Percentiles rank a stretch among this genome's conserved stretches.
phyloP scores from a whole-genome alignment of 2,113 vertebrate species.

The Tinamus guttatus region DNA sequence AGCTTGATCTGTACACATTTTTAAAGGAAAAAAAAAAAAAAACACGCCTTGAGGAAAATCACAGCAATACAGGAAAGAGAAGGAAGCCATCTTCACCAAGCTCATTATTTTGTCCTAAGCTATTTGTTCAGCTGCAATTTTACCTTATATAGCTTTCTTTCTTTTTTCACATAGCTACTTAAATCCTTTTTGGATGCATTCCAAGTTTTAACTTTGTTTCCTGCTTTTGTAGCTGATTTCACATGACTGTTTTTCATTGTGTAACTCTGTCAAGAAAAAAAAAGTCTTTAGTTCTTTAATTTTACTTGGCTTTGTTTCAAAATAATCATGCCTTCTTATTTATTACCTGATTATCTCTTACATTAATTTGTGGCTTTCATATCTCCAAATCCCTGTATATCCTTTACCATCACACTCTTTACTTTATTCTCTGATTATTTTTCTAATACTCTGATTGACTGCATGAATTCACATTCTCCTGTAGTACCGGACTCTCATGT shows the following conservation, averaged over 20 bases:
- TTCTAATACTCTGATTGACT: background rate
- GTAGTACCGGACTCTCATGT: background rate
- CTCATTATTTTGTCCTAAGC: background rate
- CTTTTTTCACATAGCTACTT: slow-evolving; percentile 7
- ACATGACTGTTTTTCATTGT: background rate
- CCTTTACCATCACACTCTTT: background rate
- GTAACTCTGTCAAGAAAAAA: slow-evolving; percentile 15
- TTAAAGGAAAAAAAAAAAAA: background rate
- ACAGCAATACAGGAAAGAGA: background rate
- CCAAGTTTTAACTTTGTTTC: slow-evolving; percentile 39
- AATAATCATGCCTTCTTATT: slow-evolving; percentile 29
- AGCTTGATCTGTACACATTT: background rate
- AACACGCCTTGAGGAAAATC: background rate
- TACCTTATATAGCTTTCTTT: slow-evolving; percentile 27
- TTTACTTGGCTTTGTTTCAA: slow-evolving; percentile 55
- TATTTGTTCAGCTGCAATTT: background rate
- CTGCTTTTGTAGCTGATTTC: slow-evolving; percentile 22
- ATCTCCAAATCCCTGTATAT: slow-evolving; percentile 27
- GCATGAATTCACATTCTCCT: slow-evolving; percentile 5
- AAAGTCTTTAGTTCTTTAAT: slow-evolving; percentile 16
- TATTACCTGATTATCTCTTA: slow-evolving; percentile 55
- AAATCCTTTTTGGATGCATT: slow-evolving; percentile 34
- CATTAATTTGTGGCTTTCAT: slow-evolving; percentile 33
- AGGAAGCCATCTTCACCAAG: background rate
- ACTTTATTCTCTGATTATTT: background rate